Percentiles rank a stretch among this genome's conserved stretches.
These are phyloP conservation scores for Pocota personata DNA, from an alignment of 2,888 invertebrate species.

Conservation along the genomic window DNA sequence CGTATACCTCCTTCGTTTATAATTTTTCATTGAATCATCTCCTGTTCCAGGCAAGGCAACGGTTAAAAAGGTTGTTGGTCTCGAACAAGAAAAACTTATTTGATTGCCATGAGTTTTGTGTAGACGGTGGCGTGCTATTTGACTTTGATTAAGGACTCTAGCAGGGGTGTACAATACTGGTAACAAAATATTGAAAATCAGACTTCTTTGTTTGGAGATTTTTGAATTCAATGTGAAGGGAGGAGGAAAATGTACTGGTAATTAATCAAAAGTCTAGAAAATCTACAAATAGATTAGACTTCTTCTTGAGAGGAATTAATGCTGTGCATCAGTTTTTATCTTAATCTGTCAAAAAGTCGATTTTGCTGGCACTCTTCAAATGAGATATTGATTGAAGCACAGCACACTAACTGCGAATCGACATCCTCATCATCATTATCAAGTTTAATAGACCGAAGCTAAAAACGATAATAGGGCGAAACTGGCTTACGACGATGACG, in stretches of 20 bases:
- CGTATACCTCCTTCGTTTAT: slow-evolving; percentile 22
- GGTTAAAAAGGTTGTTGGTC: slow-evolving; percentile 56
- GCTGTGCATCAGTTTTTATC: slow-evolving; percentile 19
- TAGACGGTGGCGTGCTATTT: background rate
- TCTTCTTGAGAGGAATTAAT: too few relatives aligned
- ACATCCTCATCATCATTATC: slow-evolving; percentile 47
- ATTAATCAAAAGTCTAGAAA: slow-evolving; percentile 46
- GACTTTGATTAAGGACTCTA: slow-evolving; percentile 43
- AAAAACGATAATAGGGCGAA: slow-evolving; percentile 49
- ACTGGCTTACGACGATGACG: slow-evolving; percentile 24
- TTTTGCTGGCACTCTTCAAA: slow-evolving; percentile 23
- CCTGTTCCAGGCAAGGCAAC: slow-evolving; percentile 11
- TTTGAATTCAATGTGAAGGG: background rate
- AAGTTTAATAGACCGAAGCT: slow-evolving; percentile 63
- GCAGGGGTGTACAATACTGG: background rate
- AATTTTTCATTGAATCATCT: slow-evolving; percentile 64
- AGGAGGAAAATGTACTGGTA: background rate
- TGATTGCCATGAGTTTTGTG: slow-evolving; percentile 45
- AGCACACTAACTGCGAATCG: background rate
- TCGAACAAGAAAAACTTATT: slow-evolving; percentile 56
- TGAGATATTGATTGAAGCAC: slow-evolving; percentile 47
- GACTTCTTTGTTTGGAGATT: background rate
- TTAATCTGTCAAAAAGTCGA: slow-evolving; percentile 57
- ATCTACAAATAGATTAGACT: background rate
- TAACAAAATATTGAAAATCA: slow-evolving; percentile 31